phyloP scores from a whole-genome alignment of 1,140 invertebrate genomes.

The Drosophila guanche region DNA sequence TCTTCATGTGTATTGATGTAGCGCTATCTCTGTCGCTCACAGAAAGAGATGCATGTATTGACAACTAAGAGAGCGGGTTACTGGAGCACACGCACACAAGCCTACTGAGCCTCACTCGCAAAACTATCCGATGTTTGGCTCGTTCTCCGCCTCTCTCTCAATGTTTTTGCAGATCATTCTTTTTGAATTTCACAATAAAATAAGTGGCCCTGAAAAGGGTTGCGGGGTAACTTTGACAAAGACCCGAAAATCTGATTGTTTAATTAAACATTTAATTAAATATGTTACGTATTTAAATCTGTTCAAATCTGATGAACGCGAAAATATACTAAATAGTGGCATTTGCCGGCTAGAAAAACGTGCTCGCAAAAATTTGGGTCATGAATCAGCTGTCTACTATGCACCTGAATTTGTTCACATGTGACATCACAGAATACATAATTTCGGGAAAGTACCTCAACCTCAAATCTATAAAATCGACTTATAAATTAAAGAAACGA shows the following conservation, averaged over 20 bases:
- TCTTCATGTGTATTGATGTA: not conserved
- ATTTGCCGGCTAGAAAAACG: constrained; percentile 32
- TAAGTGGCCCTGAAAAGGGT: not conserved
- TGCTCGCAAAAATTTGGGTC: constrained; percentile 51
- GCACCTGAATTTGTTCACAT: constrained; percentile 17
- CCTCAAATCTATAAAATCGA: not conserved
- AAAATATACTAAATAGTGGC: not conserved
- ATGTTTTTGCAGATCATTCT: constrained; percentile 52
- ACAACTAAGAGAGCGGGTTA: not conserved
- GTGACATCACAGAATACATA: not conserved
- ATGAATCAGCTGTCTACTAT: constrained; percentile 37
- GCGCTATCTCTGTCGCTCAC: constrained; percentile 18
- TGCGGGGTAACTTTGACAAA: not conserved
- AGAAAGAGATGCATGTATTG: constrained; percentile 8
- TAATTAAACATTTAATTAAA: not conserved
- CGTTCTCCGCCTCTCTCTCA: constrained; percentile 15
- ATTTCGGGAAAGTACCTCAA: not conserved
- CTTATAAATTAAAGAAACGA: too few species aligned
- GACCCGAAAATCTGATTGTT: not conserved
- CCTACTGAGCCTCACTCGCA: not conserved
- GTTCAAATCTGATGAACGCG: too few species aligned
- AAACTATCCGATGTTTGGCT: not conserved
- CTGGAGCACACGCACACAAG: not conserved
- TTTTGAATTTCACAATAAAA: constrained; percentile 75
- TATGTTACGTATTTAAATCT: not conserved